phyloP scores from a whole-genome alignment of 2,113 vertebrate species.

The Mus pahari region DNA sequence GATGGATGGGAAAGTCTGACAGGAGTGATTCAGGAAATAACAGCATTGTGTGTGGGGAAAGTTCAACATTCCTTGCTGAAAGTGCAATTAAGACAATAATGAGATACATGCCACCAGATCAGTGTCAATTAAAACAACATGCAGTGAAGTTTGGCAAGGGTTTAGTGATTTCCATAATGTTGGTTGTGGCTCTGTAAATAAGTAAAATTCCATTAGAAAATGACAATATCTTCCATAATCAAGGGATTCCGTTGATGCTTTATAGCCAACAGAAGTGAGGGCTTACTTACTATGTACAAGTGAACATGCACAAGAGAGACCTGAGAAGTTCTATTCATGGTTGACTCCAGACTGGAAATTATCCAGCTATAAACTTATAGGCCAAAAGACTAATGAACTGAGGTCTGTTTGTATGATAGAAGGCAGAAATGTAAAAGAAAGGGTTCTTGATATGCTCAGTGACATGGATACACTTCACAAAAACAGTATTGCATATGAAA shows the following conservation, averaged over 20 bases:
- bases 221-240: background rate
- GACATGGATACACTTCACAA: background rate
- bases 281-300: background rate
- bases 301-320: background rate
- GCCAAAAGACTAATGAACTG: background rate
- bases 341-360: background rate
- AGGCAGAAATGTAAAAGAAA: conserved; percentile 4
- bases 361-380: background rate
- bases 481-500: background rate
- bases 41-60: background rate
- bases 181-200: background rate
- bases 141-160: background rate
- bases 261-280: background rate
- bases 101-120: background rate
- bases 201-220: conserved; percentile 23
- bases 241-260: background rate
- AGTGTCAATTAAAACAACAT: background rate
- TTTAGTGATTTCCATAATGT: background rate
- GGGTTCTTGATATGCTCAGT: background rate
- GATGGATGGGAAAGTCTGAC: background rate
- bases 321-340: background rate
- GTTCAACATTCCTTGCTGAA: background rate
- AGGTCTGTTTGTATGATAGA: background rate
- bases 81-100: background rate
- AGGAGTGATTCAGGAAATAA: conserved; percentile 8